phyloP scores from a whole-genome alignment of 2,113 vertebrate species.

The Phoenicopterus ruber region DNA sequence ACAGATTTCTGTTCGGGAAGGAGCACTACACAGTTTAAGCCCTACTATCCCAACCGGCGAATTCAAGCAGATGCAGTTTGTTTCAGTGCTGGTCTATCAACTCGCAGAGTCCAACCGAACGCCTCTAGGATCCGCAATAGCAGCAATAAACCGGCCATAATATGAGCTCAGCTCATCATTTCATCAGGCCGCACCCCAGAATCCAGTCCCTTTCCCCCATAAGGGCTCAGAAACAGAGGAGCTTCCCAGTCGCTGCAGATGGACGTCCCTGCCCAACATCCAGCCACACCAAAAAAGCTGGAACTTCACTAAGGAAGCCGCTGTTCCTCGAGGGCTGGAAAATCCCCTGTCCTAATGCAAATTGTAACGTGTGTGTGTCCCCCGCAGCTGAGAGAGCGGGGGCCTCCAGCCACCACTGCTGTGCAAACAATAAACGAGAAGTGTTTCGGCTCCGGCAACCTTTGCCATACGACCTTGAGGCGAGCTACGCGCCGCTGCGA shows the following conservation, averaged over 20 bases:
- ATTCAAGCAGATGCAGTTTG: background rate
- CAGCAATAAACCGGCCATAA: background rate
- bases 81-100: background rate
- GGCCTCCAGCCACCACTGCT: background rate
- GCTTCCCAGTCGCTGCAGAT: background rate
- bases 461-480: background rate
- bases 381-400: accelerated
- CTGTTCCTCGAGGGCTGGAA: background rate
- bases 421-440: background rate
- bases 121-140: background rate
- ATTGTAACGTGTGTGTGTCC: accelerated
- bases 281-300: background rate
- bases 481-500: accelerated
- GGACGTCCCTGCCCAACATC: background rate
- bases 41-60: background rate
- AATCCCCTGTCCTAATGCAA: background rate
- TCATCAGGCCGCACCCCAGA: background rate
- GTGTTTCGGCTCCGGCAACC: background rate
- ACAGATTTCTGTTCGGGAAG: background rate
- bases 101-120: accelerated
- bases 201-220: background rate
- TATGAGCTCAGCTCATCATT: background rate
- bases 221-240: background rate
- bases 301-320: background rate
- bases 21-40: background rate